These are phyloP conservation scores for Patella vulgata DNA, from an alignment of 1,140 invertebrate genomes.

Conservation along the genomic window DNA sequence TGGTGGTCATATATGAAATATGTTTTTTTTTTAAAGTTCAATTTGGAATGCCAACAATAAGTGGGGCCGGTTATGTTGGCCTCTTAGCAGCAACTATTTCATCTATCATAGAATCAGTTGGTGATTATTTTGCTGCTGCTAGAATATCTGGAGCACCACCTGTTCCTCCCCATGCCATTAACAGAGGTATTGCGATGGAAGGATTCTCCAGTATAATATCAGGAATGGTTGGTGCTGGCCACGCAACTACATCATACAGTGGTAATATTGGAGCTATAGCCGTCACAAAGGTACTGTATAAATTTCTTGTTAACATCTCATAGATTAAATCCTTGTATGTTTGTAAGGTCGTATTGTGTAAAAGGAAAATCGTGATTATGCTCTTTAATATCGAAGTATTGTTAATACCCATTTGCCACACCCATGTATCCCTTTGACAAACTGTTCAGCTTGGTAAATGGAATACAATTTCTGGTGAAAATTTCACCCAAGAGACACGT, in stretches of 20 bases:
- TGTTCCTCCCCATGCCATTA: slow-evolving; percentile 65
- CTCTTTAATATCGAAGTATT: no score
- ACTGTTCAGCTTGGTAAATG: no score
- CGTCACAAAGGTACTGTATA: slow-evolving; percentile 46
- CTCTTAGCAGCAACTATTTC: slow-evolving; percentile 62
- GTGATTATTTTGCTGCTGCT: slow-evolving; percentile 64
- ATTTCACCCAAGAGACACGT: no score
- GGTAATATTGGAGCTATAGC: slow-evolving; percentile 46
- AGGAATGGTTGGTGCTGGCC: slow-evolving; percentile 81
- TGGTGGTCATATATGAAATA: background rate
- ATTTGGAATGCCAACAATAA: slow-evolving; percentile 59
- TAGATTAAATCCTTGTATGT: no score
- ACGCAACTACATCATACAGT: slow-evolving; percentile 84
- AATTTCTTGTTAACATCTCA: no score
- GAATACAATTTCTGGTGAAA: no score
- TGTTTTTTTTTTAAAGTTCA: slow-evolving; percentile 42
- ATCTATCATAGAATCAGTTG: slow-evolving; percentile 65
- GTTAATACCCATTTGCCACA: no score
- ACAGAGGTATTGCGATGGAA: slow-evolving; percentile 83
- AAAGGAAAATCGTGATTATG: no score
- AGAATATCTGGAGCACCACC: slow-evolving; percentile 52
- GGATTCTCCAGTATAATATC: slow-evolving; percentile 83
- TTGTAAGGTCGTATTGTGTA: no score
- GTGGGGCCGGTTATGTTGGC: slow-evolving; percentile 53
- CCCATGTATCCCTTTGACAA: no score